Conservation (phyloP, 2,113 vertebrate genomes). For the Pelusios castaneus region DNA sequence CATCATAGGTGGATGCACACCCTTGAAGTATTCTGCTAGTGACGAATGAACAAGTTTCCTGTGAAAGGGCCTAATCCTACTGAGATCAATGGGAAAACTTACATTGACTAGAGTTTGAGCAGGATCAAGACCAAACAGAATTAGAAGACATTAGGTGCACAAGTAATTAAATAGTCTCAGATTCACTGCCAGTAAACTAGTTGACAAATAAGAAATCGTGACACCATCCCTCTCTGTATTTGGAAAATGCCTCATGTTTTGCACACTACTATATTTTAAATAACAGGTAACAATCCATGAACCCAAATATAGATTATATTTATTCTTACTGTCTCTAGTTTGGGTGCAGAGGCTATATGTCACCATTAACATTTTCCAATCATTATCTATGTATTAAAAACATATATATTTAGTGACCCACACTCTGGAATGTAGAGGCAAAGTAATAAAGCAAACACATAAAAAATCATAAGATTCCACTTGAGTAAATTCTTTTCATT, state of each 20-base stretch:
- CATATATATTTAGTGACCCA: not conserved
- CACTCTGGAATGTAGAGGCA: slow-evolving; percentile 3
- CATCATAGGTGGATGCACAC: not conserved
- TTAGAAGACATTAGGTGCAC: rapidly evolving
- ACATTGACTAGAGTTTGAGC: not conserved
- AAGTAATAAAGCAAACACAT: not conserved
- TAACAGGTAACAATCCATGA: not conserved
- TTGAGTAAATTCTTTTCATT: not conserved
- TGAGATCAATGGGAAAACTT: not conserved
- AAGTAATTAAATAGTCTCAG: not conserved
- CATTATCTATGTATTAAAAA: not conserved
- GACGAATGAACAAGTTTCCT: not conserved
- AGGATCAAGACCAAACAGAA: not conserved
- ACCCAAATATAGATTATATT: not conserved
- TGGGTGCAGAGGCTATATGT: not conserved
- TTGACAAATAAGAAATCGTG: not conserved
- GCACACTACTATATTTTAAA: not conserved
- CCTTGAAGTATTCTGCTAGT: not conserved
- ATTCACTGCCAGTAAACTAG: rapidly evolving
- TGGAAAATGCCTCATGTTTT: not conserved
- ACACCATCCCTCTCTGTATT: not conserved
- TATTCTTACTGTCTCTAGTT: not conserved
- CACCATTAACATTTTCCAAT: not conserved
- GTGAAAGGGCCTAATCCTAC: not conserved
- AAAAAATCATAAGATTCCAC: not conserved